Evolutionary conservation across 2,113 vertebrate species (phyloP), one percentile per base, ranked within the genome.

Genomic region (Callospermophilus lateralis): DNA sequence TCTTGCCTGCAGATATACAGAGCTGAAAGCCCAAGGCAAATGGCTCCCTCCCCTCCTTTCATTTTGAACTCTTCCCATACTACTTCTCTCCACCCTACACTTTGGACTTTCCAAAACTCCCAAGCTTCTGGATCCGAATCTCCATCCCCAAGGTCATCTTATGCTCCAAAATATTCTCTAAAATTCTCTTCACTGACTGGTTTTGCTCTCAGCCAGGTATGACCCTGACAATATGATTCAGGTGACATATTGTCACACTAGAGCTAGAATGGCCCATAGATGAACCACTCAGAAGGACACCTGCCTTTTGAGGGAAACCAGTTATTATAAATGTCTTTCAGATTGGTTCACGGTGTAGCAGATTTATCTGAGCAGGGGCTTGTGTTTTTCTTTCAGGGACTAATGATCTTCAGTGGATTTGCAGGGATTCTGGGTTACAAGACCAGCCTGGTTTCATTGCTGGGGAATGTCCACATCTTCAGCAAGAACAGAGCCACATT

Each of bases 41-140:
- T 12, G 80, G 42, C 34, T 6, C 0, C 26, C 3, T 4, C 1
- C 3, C 37, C 1, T 20, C 10, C 63, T n/a, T 79, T 58, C 48
- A 32, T 78, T 72, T 63, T 8, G 1, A n/a, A 45, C 45, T 20
- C 9, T 58, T 77, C 24, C 9, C 39, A 0, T 11, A 8, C 39
- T 34, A 7, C 17, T 53, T 4, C 30, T 93, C 55, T 93, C 11
- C 48, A 30, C 8, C 34, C 32, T n/a, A 4, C 0, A 15, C 11
- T n/a, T 96, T 32, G 37, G n/a, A 65, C 70, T 86, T 93, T 67
- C 39, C 13, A 73, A 76, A 76, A 16, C 68, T 16, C 42, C 48
- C n/a, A 37, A 24, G 16, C n/a, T 4, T n/a, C 39, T 68, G 39
- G 22, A 39, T 42, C 84, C 26, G 83, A 37, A 34, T 53, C 6